Percentiles rank a stretch among this genome's conserved stretches.
Conservation (phyloP, 2,113 vertebrate species). For the Sylvietta virens region DNA sequence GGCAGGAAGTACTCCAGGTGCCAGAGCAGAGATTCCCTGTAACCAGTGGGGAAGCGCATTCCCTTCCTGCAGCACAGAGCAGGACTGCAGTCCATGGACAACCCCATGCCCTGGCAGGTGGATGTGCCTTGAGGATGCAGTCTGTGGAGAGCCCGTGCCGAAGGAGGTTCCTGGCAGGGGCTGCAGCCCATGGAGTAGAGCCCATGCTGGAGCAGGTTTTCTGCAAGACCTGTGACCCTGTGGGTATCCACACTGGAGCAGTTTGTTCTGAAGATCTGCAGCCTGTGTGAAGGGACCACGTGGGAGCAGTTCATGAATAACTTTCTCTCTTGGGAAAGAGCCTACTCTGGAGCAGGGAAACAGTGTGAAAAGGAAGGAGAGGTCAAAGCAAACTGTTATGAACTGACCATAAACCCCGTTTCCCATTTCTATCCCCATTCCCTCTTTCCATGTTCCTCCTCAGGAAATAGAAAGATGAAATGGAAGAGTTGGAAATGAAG, state of each 20-base stretch:
- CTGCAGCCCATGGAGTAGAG: neutral
- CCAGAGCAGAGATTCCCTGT: neutral
- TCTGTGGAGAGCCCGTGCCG: rapidly evolving
- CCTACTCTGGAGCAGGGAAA: neutral
- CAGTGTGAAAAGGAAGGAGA: neutral
- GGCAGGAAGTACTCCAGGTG: neutral
- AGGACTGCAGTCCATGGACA: neutral
- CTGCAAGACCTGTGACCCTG: neutral
- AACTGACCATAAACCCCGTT: neutral
- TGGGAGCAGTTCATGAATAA: neutral
- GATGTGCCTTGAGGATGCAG: neutral
- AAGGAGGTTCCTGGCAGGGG: neutral
- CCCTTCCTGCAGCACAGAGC: neutral
- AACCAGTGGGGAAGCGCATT: rapidly evolving
- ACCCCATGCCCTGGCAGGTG: neutral
- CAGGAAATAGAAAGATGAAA: neutral
- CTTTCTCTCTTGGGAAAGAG: neutral
- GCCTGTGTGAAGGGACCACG: neutral
- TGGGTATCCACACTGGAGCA: neutral
- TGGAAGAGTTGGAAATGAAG: neutral
- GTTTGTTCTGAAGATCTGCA: neutral
- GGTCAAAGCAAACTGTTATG: neutral
- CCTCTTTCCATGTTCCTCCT: neutral
- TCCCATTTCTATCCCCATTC: neutral
- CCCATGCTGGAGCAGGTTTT: neutral